Conservation (phyloP, 2,113 vertebrate species). For the Paramisgurnus dabryanus region DNA sequence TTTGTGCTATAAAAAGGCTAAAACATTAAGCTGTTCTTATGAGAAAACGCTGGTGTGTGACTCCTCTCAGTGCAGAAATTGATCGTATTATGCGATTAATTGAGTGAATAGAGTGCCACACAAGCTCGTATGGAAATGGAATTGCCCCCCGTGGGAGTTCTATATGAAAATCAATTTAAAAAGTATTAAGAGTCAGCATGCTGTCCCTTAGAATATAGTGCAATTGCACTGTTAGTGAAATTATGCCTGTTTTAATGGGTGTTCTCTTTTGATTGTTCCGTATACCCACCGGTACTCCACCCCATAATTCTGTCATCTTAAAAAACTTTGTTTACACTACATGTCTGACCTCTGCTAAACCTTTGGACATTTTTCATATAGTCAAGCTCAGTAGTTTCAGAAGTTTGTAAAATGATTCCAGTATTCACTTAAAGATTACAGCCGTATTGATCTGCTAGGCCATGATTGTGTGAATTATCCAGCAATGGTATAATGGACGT, state of each 20-base stretch:
- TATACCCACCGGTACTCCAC: conserved; percentile 22
- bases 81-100: conserved; percentile 63
- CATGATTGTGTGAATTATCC: conserved; percentile 21
- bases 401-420: no score
- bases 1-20: conserved; percentile 46
- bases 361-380: no score
- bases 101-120: conserved; percentile 57
- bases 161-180: conserved; percentile 61
- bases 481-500: conserved; percentile 21
- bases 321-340: no score
- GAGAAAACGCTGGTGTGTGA: conserved; percentile 54
- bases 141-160: conserved; percentile 53
- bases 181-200: conserved; percentile 50
- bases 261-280: conserved; percentile 28
- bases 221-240: conserved; percentile 46
- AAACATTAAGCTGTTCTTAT: conserved; percentile 50
- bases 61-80: conserved; percentile 56
- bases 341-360: not conserved
- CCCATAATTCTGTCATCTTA: not conserved
- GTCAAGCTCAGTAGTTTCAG: no score
- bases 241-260: conserved; percentile 49
- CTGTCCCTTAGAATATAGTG: conserved; percentile 40
- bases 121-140: conserved; percentile 51
- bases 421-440: not conserved
- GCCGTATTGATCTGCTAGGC: not conserved